phyloP scores from a whole-genome alignment of 2,113 vertebrate genomes.

The Salvelinus alpinus region DNA sequence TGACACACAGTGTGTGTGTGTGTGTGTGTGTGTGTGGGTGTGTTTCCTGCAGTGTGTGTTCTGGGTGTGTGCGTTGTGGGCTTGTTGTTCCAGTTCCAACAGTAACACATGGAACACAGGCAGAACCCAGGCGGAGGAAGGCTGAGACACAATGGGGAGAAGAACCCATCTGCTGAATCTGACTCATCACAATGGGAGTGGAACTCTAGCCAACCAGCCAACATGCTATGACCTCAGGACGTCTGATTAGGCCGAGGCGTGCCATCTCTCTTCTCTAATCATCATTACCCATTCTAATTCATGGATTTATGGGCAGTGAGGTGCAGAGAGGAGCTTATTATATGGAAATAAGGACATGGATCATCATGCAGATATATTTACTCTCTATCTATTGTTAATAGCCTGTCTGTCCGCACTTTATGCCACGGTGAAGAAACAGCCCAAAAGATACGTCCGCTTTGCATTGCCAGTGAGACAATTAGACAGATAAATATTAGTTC shows the following conservation, averaged over 20 bases:
- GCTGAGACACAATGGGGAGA: neutral
- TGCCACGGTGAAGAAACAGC: neutral
- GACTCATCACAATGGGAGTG: neutral
- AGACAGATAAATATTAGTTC: conserved; percentile 18
- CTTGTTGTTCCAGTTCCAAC: conserved; percentile 33
- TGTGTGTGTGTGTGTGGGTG: neutral
- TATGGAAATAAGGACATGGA: conserved; percentile 20
- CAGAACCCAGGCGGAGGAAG: neutral
- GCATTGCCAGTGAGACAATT: conserved; percentile 13
- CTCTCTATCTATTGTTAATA: conserved; percentile 25
- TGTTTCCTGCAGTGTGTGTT: neutral
- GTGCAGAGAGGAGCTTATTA: neutral
- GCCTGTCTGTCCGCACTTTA: neutral
- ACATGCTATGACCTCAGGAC: neutral
- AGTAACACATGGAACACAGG: conserved; percentile 7
- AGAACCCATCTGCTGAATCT: conserved; percentile 28
- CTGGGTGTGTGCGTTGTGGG: neutral
- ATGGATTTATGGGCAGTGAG: conserved; percentile 8
- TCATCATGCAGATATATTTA: conserved; percentile 15
- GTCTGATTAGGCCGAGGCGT: neutral
- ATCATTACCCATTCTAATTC: conserved; percentile 20
- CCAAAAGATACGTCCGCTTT: neutral
- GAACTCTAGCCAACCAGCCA: too few species aligned
- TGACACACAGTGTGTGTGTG: neutral
- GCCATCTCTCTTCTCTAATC: conserved; percentile 9